Conservation (phyloP, 2,888 invertebrate genomes). For the Cerceris ruficornis region DNA sequence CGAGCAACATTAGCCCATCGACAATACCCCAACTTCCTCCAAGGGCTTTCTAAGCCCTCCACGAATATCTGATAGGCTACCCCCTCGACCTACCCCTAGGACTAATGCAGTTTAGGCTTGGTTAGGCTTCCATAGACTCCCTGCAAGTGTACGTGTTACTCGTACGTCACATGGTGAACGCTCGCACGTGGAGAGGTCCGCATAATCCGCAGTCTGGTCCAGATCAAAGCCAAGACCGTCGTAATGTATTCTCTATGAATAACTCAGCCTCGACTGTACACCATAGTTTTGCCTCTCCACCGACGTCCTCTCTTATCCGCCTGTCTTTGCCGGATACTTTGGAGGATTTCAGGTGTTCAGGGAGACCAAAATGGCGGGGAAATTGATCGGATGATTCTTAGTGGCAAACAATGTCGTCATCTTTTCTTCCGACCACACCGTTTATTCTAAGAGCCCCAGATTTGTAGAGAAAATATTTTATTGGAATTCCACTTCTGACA, state of each 20-base stretch:
- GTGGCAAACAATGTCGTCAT: too few species aligned
- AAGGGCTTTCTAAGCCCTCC: conserved; percentile 6
- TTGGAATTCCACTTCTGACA: too few species aligned
- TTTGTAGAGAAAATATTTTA: too few species aligned
- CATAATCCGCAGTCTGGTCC: conserved; percentile 73
- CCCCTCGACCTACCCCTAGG: conserved; percentile 35
- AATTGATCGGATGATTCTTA: too few species aligned
- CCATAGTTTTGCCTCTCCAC: conserved; percentile 25
- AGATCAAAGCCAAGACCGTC: conserved; percentile 77
- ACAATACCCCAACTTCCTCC: too few species aligned
- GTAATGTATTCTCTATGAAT: conserved; percentile 79
- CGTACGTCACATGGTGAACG: conserved; percentile 3
- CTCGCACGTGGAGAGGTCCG: conserved; percentile 50
- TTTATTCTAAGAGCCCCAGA: too few species aligned
- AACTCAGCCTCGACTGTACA: conserved; percentile 57
- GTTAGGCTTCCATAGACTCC: conserved; percentile 58
- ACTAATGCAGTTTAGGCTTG: conserved; percentile 59
- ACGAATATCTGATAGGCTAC: conserved; percentile 50
- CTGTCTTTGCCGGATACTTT: not conserved
- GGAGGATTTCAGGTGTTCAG: not conserved
- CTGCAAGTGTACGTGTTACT: not conserved
- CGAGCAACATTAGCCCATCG: too few species aligned
- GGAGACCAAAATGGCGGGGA: too few species aligned
- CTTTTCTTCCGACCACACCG: too few species aligned
- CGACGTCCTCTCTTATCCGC: conserved; percentile 11